Base-by-base conservation (phyloP, 2,797 vertebrate species). In the Myiotriccus ornatus region DNA sequence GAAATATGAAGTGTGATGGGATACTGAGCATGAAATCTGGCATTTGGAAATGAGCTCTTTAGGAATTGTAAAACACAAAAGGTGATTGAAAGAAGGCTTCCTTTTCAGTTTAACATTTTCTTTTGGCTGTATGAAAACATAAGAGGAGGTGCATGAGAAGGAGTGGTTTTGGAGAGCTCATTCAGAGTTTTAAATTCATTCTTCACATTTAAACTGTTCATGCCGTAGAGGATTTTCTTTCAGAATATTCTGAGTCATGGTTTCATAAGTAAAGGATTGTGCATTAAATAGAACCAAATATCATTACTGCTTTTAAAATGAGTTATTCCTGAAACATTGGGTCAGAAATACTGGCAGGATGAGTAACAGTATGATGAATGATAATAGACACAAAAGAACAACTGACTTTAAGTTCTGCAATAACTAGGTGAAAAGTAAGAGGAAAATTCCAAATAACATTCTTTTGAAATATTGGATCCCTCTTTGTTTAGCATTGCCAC, bases 1-100 rank as follows among this genome's bases (percentile, higher is more conserved):
- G 86, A 94, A 94, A 87, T 92, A 89, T 56, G 84, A 89, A 80
- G 91, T 83, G 88, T 7, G 43, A 87, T 20, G 14, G 27, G 39
- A 94, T 78, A 34, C 67, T 88, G 32, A 75, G 69, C 76, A 85
- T 89, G 89, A 65, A 70, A 73, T 55, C 34, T 8, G 21, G 41
- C 14, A 4, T 74, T 73, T 84, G 68, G 74, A 77, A 83, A 47
- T 12, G 39, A 63, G 73, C 71, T 82, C 14, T 78, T 44, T 65
- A 79, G 80, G 88, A 90, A 35, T 6, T 59, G 34, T 37, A 64
- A 68, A 92, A 41, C 7, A 20, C 57, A 44, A 50, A 68, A 82
- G 28, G 75, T 69, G 76, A 70, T 35, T 71, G 63, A 85, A 74
- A 55, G n/a, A 46, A 47, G 30, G 41, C 64, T 93, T 88, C 62